Percentiles rank a stretch among this genome's conserved stretches.
phyloP scores from a whole-genome alignment of 2,113 vertebrate species.

The Cacatua alba region DNA sequence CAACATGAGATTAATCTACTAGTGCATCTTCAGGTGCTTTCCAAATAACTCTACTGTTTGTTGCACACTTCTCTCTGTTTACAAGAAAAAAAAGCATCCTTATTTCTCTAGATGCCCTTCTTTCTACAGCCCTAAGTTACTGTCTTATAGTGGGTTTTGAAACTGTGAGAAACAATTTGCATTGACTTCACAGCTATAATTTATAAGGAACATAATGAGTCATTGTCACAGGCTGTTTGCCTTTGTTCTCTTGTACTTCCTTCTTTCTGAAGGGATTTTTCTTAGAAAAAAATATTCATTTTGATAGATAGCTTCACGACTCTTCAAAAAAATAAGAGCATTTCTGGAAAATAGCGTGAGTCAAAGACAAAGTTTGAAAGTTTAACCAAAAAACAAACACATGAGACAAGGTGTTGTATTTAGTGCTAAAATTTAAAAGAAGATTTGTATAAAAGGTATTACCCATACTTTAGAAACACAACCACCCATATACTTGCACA shows the following conservation, averaged over 20 bases:
- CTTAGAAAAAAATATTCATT: slow-evolving; percentile 65
- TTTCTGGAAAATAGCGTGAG: slow-evolving; percentile 61
- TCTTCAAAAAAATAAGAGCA: slow-evolving; percentile 12
- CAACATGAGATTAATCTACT: slow-evolving; percentile 45
- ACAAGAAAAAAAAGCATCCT: not conserved
- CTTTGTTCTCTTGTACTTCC: slow-evolving; percentile 73
- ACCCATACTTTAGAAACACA: not conserved
- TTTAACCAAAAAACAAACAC: slow-evolving; percentile 16
- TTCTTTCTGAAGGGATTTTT: slow-evolving; percentile 79
- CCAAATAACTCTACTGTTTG: slow-evolving; percentile 19
- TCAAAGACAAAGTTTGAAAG: slow-evolving; percentile 34
- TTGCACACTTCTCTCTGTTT: not conserved
- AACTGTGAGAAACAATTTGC: slow-evolving; percentile 66
- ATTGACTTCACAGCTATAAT: slow-evolving; percentile 71
- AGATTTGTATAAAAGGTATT: not conserved
- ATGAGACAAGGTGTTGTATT: not conserved
- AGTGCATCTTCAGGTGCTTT: slow-evolving; percentile 24
- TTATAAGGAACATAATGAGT: slow-evolving; percentile 77
- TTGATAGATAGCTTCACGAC: slow-evolving; percentile 53
- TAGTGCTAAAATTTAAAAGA: not conserved
- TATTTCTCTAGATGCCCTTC: slow-evolving; percentile 44
- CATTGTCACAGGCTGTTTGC: slow-evolving; percentile 68
- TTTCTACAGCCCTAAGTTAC: slow-evolving; percentile 59
- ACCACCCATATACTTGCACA: not conserved
- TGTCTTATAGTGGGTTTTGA: slow-evolving; percentile 57